Evolutionary conservation across 2,797 vertebrate species (phyloP).

Genomic region (Cetoscarus ocellatus): DNA sequence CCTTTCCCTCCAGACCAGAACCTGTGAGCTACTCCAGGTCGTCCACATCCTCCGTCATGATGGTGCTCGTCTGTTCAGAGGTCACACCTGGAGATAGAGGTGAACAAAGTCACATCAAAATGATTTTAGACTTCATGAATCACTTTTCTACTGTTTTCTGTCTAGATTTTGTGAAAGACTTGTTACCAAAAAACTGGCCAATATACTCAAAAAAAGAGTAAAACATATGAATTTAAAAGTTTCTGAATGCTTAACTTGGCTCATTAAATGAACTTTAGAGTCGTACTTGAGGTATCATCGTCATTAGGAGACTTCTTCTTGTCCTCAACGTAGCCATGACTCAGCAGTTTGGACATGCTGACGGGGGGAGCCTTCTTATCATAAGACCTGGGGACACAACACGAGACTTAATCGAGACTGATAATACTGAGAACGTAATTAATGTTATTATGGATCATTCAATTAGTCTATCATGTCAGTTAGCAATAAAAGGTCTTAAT

Average conservation of each 20-base stretch:
- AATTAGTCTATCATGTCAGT: background rate
- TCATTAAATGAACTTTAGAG: background rate
- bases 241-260: no score
- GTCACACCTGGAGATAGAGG: conserved; percentile 76
- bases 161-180: no score
- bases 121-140: background rate
- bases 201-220: no score
- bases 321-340: conserved; percentile 84
- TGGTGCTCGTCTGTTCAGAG: conserved; percentile 83
- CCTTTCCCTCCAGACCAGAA: conserved; percentile 9
- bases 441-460: background rate
- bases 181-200: no score
- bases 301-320: conserved; percentile 82
- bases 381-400: conserved; percentile 71
- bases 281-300: conserved; percentile 83
- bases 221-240: no score
- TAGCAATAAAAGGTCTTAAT: background rate
- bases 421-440: background rate
- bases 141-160: no score
- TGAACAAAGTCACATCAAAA: background rate
- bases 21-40: conserved; percentile 75
- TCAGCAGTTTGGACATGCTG: conserved; percentile 88
- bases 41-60: conserved; percentile 77
- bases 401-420: no score
- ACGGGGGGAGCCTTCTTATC: conserved; percentile 82